Conservation (phyloP, 2,888 invertebrate genomes). For the Argyresthia albistria region DNA sequence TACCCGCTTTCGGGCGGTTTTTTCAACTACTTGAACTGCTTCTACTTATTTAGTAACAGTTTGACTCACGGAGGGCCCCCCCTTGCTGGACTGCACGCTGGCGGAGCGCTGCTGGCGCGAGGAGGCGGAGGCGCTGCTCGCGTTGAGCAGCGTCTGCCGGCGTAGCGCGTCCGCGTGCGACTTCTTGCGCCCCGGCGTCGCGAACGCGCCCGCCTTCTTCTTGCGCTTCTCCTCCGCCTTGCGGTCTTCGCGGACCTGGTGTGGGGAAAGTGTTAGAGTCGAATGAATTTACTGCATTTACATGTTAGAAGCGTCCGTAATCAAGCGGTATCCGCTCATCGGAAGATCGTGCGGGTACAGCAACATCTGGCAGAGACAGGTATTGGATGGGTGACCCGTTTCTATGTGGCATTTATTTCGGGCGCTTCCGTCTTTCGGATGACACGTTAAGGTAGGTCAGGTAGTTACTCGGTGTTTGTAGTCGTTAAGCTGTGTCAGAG, state of each 20-base stretch:
- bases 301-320: too few species aligned
- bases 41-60: constrained; percentile 24
- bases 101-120: constrained; percentile 47
- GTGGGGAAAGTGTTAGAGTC: neutral
- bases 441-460: too few species aligned
- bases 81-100: constrained; percentile 42
- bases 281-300: too few species aligned
- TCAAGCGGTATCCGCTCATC: too few species aligned
- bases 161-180: constrained; percentile 41
- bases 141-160: constrained; percentile 52
- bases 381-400: too few species aligned
- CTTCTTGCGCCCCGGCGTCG: constrained; percentile 39
- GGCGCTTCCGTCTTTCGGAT: too few species aligned
- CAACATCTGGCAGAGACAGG: too few species aligned
- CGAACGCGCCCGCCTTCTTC: constrained; percentile 48
- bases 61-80: constrained; percentile 34
- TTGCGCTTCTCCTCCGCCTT: constrained; percentile 49
- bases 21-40: constrained; percentile 35
- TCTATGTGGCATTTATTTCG: too few species aligned
- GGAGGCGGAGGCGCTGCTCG: constrained; percentile 55
- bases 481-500: too few species aligned
- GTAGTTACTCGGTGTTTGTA: too few species aligned
- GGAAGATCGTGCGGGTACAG: too few species aligned
- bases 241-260: constrained; percentile 55
- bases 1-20: too few species aligned